Evolutionary conservation across 2,888 invertebrate genomes (phyloP).

Genomic region (Patella ulyssiponensis): DNA sequence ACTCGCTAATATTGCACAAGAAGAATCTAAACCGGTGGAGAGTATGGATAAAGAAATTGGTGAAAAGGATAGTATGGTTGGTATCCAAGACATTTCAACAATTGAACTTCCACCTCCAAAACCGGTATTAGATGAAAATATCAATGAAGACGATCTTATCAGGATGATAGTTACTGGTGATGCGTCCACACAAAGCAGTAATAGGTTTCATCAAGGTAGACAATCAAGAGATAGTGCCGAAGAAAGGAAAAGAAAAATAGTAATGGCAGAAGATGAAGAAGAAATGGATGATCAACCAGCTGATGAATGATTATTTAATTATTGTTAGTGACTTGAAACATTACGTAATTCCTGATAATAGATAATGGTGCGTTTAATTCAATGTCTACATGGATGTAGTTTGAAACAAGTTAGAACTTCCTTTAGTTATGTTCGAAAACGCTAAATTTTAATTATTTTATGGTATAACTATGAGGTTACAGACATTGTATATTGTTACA

Average conservation of each 20-base stretch:
- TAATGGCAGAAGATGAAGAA: slow-evolving; percentile 16
- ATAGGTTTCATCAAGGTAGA: not conserved
- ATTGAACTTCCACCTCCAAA: not conserved
- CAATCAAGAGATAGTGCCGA: not conserved
- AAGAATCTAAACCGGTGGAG: not conserved
- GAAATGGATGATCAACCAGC: slow-evolving; percentile 27
- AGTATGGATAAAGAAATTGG: not conserved
- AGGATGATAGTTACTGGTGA: not conserved
- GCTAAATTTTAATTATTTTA: no score
- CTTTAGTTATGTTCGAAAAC: no score
- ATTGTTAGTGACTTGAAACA: no score
- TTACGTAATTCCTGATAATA: no score
- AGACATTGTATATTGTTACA: no score
- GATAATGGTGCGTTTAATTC: no score
- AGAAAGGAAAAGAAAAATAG: not conserved
- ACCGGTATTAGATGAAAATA: not conserved
- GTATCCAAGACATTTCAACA: no score
- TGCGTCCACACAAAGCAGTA: not conserved
- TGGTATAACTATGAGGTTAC: no score
- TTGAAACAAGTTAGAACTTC: no score
- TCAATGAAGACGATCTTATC: not conserved
- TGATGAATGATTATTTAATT: slow-evolving; percentile 14
- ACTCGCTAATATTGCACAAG: not conserved
- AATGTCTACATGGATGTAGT: no score
- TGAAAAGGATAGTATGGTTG: not conserved